Evolutionary conservation across 2,888 invertebrate genomes (phyloP).

Genomic region (Chromoteleia sp.): DNA sequence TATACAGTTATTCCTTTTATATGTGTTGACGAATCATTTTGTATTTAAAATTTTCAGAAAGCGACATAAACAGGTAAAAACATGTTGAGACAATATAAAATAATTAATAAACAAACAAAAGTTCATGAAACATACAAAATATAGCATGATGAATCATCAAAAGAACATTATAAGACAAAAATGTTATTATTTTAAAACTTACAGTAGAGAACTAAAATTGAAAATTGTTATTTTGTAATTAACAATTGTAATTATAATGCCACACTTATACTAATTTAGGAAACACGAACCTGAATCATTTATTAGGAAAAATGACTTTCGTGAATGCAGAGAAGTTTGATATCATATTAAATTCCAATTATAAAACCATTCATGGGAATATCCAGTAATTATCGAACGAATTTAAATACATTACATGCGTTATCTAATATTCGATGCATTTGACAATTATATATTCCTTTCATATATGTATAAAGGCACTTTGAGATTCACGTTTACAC

Average conservation of each 20-base stretch:
- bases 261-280: neutral
- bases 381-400: constrained; percentile 11
- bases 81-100: no score
- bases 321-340: neutral
- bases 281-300: neutral
- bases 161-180: no score
- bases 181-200: no score
- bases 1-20: no score
- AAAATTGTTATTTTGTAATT: no score
- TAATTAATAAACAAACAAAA: no score
- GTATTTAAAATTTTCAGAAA: no score
- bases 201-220: no score
- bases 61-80: no score
- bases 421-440: constrained; percentile 13
- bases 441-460: constrained; percentile 26
- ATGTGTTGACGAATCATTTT: no score
- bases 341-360: constrained; percentile 7
- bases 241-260: neutral
- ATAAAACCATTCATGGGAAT: constrained; percentile 11
- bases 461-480: constrained; percentile 9
- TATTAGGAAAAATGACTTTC: neutral
- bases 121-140: no score
- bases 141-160: no score
- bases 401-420: constrained; percentile 25
- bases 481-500: constrained; percentile 25